Conservation (phyloP, 2,888 invertebrate genomes). For the Pseudoips prasinana region DNA sequence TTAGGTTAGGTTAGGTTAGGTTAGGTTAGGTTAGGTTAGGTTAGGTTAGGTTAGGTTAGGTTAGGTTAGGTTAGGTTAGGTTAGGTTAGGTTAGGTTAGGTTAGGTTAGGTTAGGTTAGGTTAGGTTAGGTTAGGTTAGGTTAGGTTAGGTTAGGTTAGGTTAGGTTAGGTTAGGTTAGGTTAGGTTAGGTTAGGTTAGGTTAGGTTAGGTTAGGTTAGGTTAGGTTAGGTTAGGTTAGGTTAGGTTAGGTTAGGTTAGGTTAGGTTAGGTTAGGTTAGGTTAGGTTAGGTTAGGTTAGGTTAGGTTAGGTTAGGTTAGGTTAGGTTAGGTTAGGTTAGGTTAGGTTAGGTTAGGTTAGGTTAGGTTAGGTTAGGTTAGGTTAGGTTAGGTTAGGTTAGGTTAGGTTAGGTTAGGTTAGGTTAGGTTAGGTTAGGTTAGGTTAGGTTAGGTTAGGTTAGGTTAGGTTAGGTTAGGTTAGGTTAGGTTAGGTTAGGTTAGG, state of each 20-base stretch:
- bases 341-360: constrained; percentile 12
- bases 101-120: constrained; percentile 9
- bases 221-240: constrained; percentile 9
- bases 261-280: constrained; percentile 9
- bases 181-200: constrained; percentile 9
- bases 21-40: constrained; percentile 9
- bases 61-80: constrained; percentile 5
- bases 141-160: constrained; percentile 9
- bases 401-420: constrained; percentile 6
- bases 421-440: constrained; percentile 9
- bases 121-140: constrained; percentile 8
- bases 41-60: constrained; percentile 8
- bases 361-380: constrained; percentile 13
- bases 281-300: constrained; percentile 9
- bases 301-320: constrained; percentile 9
- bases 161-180: constrained; percentile 9
- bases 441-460: constrained; percentile 7
- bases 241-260: constrained; percentile 9
- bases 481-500: constrained; percentile 4
- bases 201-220: constrained; percentile 9
- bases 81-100: constrained; percentile 8
- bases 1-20: constrained; percentile 10
- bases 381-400: constrained; percentile 7
- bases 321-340: constrained; percentile 9
- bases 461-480: constrained; percentile 4